Evolutionary conservation across 1,140 invertebrate genomes (phyloP), one percentile per base, ranked within the genome.

Genomic region (Alviniconcha marisindica): DNA sequence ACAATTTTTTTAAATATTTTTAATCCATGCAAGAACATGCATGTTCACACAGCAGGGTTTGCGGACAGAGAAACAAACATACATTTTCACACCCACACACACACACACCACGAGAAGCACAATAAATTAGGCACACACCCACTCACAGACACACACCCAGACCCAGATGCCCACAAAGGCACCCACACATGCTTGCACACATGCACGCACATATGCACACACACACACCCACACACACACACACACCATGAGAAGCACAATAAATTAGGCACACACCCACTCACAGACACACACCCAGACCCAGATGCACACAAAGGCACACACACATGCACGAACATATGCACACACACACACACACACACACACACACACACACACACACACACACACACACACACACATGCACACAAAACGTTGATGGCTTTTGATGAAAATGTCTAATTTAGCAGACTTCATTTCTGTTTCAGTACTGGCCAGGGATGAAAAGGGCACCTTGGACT

Each of bases 381-480:
- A 60, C 56, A 60, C 56, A 5, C 56, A n/a, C n/a, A n/a, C 5
- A n/a, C 5, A 60, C 28, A n/a, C 56, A 1, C 24, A n/a, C 56
- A 60, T 60, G 14, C 56, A 60, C 56, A 24, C 56, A 60, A 36
- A 71, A n/a, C 21, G 15, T n/a, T 33, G 36, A 33, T 36, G 66
- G 31, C 21, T 18, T 36, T 33, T 71, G 10, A 71, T 10, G 21
- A 7, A n/a, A n/a, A n/a, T n/a, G n/a, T n/a, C n/a, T n/a, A n/a
- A n/a, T n/a, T n/a, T n/a, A n/a, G n/a, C n/a, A n/a, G n/a, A n/a
- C n/a, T n/a, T n/a, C n/a, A n/a, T 51, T 48, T 40, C 3, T 80
- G 36, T 42, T 66, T 38, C 78, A 80, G 78, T 80, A 28, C 14
- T 80, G 21, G 60, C 3, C 1, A 80, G 28, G 40, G 78, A 80